phyloP scores from a whole-genome alignment of 2,888 invertebrate species.

The Polydrusus cervinus region DNA sequence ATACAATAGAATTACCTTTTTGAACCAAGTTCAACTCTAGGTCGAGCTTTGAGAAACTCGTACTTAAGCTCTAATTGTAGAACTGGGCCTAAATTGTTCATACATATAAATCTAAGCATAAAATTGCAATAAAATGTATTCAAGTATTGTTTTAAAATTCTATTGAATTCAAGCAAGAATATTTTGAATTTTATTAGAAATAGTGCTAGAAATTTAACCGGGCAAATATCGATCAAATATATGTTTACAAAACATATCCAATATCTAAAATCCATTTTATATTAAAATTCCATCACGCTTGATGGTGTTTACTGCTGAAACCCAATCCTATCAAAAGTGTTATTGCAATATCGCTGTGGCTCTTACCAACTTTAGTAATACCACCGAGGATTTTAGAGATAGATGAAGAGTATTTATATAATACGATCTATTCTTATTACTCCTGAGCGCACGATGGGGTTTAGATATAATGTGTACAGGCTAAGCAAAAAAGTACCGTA shows the following conservation, averaged over 20 bases:
- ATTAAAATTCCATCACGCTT: constrained; percentile 11
- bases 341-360: background rate
- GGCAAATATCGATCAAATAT: background rate
- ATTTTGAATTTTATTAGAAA: background rate
- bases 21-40: no score
- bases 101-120: no score
- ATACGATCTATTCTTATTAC: no score
- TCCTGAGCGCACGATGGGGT: no score
- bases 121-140: no score
- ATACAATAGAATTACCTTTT: no score
- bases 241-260: constrained; percentile 7
- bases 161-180: background rate
- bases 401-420: no score
- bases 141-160: background rate
- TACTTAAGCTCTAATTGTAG: no score
- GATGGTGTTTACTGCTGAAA: constrained; percentile 10
- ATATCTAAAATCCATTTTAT: constrained; percentile 13
- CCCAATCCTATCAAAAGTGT: constrained; percentile 9
- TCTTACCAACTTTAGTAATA: background rate
- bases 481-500: no score
- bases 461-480: no score
- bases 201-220: background rate
- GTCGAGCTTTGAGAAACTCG: no score
- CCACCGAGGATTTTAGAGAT: background rate
- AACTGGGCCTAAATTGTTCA: no score